Base-by-base conservation (phyloP, 2,888 invertebrate species). In the Plagodis dolabraria region DNA sequence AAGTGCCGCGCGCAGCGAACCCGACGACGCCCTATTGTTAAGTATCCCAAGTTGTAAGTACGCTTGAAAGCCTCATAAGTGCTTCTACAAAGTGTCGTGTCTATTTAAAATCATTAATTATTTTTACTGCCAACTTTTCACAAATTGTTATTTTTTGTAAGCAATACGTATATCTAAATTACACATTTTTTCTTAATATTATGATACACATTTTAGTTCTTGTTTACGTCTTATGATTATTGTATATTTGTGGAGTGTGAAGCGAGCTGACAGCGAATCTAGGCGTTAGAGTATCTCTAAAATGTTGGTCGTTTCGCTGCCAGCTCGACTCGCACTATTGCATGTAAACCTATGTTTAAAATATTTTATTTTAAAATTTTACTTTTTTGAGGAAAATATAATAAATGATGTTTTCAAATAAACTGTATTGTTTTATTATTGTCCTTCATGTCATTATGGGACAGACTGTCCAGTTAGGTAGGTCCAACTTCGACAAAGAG, bases 401-500 rank as follows among this genome's bases (percentile, higher is more conserved):
- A 92, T 92, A 91, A 92, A 92, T 84, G 82, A 92, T 90, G 92
- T 92, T 92, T 92, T 92, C 89, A 91, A 92, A 89, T 89, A 90
- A 66, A 52, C 54, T 33, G 5, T 50, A 47, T 70, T 75, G 68
- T 75, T 67, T 10, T 42, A 6, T 38, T 38, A 38, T 38, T 38
- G 38, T 38, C 38, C 38, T 38, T 38, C 0, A 38, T 38, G 9
- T 38, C 9, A 38, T 8, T 38, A n/a, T n/a, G n/a, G n/a, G n/a
- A n/a, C n/a, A n/a, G n/a, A n/a, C n/a, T n/a, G n/a, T n/a, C n/a
- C n/a, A n/a, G n/a, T n/a, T n/a, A n/a, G n/a, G n/a, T n/a, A n/a
- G n/a, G n/a, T n/a, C n/a, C n/a, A n/a, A n/a, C n/a, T n/a, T n/a
- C n/a, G n/a, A n/a, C n/a, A n/a, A n/a, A n/a, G n/a, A n/a, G n/a